Percentiles rank a stretch among this genome's conserved stretches.
Conservation (phyloP, 2,797 vertebrate genomes). For the Catharus ustulatus region DNA sequence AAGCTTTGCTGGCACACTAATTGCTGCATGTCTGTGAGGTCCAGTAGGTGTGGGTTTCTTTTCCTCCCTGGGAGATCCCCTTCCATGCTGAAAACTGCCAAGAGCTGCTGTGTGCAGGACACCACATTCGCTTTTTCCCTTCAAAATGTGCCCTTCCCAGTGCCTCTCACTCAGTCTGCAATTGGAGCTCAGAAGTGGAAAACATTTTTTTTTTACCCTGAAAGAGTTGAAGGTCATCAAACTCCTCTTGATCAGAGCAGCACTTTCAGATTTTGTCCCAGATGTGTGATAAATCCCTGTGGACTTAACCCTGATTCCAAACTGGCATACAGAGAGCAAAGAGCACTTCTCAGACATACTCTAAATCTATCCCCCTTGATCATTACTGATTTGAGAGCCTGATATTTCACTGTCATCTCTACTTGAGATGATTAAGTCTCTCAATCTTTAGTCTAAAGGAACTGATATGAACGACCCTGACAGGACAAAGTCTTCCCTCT, state of each 20-base stretch:
- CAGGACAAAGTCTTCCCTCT: conserved; percentile 44
- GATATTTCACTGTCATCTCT: conserved; percentile 45
- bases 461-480: conserved; percentile 35
- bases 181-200: not conserved
- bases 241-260: not conserved
- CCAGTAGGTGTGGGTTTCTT: not conserved
- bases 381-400: not conserved
- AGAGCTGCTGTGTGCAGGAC: not conserved
- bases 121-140: not conserved
- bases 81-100: not conserved
- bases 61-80: not conserved
- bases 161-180: rapidly evolving
- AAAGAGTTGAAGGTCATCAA: not conserved
- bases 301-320: not conserved
- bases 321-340: not conserved
- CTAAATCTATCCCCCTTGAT: not conserved
- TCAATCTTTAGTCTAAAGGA: conserved; percentile 26
- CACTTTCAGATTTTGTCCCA: not conserved
- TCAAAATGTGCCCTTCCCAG: not conserved
- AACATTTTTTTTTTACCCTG: rapidly evolving
- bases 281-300: not conserved
- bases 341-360: not conserved
- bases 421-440: conserved; percentile 32
- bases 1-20: not conserved
- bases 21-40: not conserved